Percentiles rank a stretch among this genome's conserved stretches.
Conservation (phyloP, 2,797 vertebrate genomes). For the Coccyzus lansbergi region DNA sequence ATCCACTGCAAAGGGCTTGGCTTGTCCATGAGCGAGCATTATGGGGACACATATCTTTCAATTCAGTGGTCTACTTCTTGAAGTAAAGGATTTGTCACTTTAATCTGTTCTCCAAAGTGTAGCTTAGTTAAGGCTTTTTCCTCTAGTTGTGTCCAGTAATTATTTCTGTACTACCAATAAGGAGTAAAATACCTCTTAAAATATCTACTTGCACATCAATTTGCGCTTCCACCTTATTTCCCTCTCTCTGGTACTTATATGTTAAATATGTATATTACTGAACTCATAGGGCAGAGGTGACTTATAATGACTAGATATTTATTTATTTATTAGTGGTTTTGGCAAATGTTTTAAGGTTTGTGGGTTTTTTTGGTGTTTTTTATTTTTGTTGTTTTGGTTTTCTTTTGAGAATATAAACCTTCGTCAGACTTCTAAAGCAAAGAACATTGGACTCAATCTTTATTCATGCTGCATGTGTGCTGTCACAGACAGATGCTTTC, state of each 20-base stretch:
- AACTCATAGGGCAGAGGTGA: neutral
- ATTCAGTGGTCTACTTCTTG: fast-evolving
- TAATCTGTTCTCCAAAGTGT: fast-evolving
- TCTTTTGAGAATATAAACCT: neutral
- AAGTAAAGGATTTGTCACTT: neutral
- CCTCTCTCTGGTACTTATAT: neutral
- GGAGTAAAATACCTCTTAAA: neutral
- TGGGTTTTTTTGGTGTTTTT: too few species aligned
- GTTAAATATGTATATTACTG: neutral
- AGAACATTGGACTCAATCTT: neutral
- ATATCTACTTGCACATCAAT: neutral
- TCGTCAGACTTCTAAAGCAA: neutral
- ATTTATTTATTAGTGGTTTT: neutral
- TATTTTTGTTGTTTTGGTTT: neutral
- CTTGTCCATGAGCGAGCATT: neutral
- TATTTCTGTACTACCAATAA: neutral
- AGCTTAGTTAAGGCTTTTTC: neutral
- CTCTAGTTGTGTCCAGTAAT: neutral
- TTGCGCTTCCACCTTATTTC: fast-evolving
- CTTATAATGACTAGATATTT: neutral
- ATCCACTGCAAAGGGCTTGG: neutral
- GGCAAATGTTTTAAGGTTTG: neutral
- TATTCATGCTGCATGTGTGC: neutral
- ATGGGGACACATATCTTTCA: neutral
- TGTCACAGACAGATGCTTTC: neutral